Evolutionary conservation across 1,140 invertebrate genomes (phyloP).

Genomic region (Bombus terrestris): DNA sequence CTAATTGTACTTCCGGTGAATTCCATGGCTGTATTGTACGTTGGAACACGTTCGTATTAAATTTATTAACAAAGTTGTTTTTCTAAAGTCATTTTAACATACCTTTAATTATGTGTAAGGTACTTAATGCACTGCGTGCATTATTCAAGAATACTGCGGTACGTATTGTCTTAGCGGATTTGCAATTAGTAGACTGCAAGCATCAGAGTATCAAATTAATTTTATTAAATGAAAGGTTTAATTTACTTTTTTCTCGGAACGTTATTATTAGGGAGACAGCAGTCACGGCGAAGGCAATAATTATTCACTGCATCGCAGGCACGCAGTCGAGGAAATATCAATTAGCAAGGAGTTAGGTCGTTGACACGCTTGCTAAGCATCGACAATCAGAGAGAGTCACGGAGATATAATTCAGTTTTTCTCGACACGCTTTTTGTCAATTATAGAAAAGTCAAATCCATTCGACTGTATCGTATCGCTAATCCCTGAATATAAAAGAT

Average conservation of each 20-base stretch:
- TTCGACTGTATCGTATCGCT: constrained; percentile 79
- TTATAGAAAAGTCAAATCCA: constrained; percentile 81
- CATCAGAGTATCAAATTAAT: neutral
- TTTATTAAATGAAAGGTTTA: neutral
- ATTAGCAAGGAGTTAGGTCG: constrained; percentile 59
- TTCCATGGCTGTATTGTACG: neutral
- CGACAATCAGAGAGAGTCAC: constrained; percentile 70
- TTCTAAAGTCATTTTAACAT: neutral
- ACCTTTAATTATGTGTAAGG: neutral
- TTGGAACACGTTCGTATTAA: neutral
- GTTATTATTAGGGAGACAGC: neutral
- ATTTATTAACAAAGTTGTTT: neutral
- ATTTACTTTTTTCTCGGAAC: neutral
- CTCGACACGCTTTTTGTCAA: constrained; percentile 77
- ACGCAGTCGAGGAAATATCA: neutral
- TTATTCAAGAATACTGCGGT: neutral
- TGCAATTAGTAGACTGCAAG: neutral
- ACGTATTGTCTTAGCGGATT: neutral
- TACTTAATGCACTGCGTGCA: neutral
- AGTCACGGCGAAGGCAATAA: too few species aligned
- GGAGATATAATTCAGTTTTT: constrained; percentile 78
- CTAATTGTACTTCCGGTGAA: neutral
- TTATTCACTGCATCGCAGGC: neutral
- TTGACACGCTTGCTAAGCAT: constrained; percentile 58
- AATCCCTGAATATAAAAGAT: constrained; percentile 81